phyloP scores from a whole-genome alignment of 2,113 vertebrate species.

The Fulica atra region DNA sequence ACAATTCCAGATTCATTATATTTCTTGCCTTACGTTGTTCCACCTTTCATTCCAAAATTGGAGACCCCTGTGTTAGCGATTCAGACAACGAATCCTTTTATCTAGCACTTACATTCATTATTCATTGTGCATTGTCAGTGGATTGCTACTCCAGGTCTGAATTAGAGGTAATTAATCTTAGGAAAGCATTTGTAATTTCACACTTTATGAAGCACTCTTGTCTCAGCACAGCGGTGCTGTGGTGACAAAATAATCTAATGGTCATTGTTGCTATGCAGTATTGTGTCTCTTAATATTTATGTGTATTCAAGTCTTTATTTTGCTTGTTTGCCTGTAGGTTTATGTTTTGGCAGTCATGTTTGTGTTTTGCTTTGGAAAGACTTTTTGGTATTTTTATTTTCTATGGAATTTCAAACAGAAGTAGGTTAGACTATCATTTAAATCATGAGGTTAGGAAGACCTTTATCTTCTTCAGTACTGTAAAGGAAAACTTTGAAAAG shows the following conservation, averaged over 20 bases:
- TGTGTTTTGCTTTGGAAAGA: not conserved
- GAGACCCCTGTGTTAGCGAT: not conserved
- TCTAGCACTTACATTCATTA: slow-evolving; percentile 55
- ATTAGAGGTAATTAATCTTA: slow-evolving; percentile 71
- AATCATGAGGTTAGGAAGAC: not conserved
- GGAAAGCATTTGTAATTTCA: slow-evolving; percentile 54
- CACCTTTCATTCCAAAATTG: not conserved
- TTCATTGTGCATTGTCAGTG: slow-evolving; percentile 61
- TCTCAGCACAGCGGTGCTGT: not conserved
- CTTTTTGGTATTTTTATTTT: not conserved
- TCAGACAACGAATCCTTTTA: slow-evolving; percentile 60
- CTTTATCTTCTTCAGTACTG: not conserved
- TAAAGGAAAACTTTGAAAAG: not conserved
- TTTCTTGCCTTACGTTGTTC: not conserved
- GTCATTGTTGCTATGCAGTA: not conserved
- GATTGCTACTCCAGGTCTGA: slow-evolving; percentile 55
- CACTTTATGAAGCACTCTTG: slow-evolving; percentile 12
- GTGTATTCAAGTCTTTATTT: not conserved
- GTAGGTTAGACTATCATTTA: not conserved
- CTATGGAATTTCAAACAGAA: not conserved
- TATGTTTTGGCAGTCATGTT: not conserved
- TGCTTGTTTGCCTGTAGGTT: not conserved
- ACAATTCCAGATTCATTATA: not conserved
- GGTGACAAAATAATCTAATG: not conserved
- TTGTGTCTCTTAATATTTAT: not conserved